These are phyloP conservation scores for Cylindroiulus punctatus DNA, from an alignment of 2,888 invertebrate species.

Conservation along the genomic window DNA sequence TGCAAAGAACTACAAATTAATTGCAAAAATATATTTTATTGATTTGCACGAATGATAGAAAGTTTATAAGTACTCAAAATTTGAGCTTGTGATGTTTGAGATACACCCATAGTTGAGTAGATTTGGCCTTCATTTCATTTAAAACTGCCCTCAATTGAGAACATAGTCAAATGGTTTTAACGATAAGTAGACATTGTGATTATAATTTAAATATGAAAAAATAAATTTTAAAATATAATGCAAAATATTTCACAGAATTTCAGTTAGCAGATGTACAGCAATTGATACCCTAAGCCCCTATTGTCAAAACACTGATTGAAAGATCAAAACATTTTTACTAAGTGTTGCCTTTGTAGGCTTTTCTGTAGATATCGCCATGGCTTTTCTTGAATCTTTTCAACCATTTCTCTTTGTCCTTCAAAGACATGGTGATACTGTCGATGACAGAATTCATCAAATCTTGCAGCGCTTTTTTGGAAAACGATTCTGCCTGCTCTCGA, in stretches of 20 bases:
- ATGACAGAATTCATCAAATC: constrained; percentile 49
- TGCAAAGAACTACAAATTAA: no score
- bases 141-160: no score
- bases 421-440: constrained; percentile 12
- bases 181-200: not conserved
- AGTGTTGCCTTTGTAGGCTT: constrained; percentile 9
- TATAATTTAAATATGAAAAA: not conserved
- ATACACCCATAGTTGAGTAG: no score
- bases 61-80: no score
- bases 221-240: not conserved
- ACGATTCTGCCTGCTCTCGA: constrained; percentile 20
- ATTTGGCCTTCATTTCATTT: no score
- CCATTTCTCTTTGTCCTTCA: constrained; percentile 53
- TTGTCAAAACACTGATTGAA: not conserved
- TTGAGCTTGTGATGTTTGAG: no score
- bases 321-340: not conserved
- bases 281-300: not conserved
- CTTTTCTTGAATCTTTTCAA: constrained; percentile 51
- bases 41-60: no score
- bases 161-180: no score
- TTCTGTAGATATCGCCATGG: constrained; percentile 50
- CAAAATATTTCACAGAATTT: not conserved
- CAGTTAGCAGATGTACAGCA: not conserved
- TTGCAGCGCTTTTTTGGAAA: constrained; percentile 39
- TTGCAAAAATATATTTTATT: no score